These are phyloP conservation scores for Dendropsophus ebraccatus DNA, from an alignment of 2,113 vertebrate species.

Conservation along the genomic window DNA sequence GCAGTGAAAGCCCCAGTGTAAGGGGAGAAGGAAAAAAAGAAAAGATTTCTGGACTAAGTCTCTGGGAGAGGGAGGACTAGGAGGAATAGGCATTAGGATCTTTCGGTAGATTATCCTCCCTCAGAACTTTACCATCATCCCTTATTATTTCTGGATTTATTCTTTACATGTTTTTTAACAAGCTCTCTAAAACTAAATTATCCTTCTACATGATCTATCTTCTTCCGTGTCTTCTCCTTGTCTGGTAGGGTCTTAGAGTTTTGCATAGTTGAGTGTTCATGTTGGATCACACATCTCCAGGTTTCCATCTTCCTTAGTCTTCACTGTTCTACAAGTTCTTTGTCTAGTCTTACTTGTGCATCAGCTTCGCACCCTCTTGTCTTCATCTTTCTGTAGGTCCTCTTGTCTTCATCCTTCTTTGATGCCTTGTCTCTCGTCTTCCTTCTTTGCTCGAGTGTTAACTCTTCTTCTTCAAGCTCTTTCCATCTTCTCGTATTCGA, in stretches of 20 bases:
- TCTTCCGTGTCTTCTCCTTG: background rate
- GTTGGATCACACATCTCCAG: background rate
- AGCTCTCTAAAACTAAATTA: background rate
- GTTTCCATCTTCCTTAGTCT: background rate
- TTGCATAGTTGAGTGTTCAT: background rate
- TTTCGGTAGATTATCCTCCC: background rate
- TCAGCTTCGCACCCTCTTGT: background rate
- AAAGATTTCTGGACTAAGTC: slow-evolving; percentile 33
- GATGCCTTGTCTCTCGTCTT: background rate
- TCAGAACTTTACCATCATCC: background rate
- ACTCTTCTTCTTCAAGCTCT: background rate
- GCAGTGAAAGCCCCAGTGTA: slow-evolving; percentile 38
- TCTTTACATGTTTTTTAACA: background rate
- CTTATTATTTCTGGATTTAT: background rate
- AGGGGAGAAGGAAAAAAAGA: slow-evolving; percentile 23
- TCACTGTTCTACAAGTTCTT: background rate
- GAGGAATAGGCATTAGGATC: background rate
- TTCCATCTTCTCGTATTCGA: background rate
- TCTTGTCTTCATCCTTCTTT: background rate
- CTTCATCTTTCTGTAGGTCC: background rate
- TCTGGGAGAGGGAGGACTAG: slow-evolving; percentile 10
- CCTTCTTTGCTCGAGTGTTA: too few species aligned
- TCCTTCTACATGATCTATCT: background rate
- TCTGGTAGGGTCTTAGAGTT: background rate
- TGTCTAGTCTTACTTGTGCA: background rate